phyloP scores from a whole-genome alignment of 2,113 vertebrate genomes.

The Polyodon spathula region DNA sequence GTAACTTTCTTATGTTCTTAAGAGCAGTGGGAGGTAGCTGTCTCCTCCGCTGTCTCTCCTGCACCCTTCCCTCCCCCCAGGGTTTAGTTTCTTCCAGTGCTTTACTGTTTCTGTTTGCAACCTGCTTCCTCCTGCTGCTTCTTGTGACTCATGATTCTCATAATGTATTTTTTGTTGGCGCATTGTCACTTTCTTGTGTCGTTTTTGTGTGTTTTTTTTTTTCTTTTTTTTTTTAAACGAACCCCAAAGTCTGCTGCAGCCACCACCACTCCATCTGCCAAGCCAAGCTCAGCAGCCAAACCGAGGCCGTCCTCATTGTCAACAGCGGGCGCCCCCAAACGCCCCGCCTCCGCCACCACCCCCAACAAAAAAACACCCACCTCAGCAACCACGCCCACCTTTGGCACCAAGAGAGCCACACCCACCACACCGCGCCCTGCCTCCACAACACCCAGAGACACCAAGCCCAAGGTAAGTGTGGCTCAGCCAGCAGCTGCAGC shows the following conservation, averaged over 20 bases:
- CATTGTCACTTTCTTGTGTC: conserved; percentile 26
- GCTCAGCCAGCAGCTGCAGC: background rate
- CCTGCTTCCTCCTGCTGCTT: conserved; percentile 8
- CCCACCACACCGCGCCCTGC: conserved; percentile 36
- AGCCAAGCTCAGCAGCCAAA: conserved; percentile 57
- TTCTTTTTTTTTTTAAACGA: conserved; percentile 27
- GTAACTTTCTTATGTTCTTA: too few relatives aligned
- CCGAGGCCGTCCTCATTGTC: conserved; percentile 42
- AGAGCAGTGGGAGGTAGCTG: too few relatives aligned
- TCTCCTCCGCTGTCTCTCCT: too few relatives aligned
- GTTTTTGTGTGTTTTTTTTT: conserved; percentile 34
- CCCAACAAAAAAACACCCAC: conserved; percentile 69
- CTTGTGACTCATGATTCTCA: too few relatives aligned
- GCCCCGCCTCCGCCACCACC: conserved; percentile 46
- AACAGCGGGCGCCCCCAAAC: conserved; percentile 48
- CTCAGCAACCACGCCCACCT: conserved; percentile 40
- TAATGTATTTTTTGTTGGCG: conserved; percentile 20
- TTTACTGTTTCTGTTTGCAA: too few relatives aligned
- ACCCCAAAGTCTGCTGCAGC: conserved; percentile 55
- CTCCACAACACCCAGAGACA: conserved; percentile 35
- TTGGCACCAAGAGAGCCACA: conserved; percentile 49
- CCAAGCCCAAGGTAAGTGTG: conserved; percentile 58
- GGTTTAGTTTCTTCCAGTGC: too few relatives aligned
- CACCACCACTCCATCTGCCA: conserved; percentile 42
- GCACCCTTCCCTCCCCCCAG: too few relatives aligned